Percentiles rank a stretch among this genome's conserved stretches.
Evolutionary conservation across 2,888 invertebrate species (phyloP).

Genomic region (Ichneumoninae sp.): DNA sequence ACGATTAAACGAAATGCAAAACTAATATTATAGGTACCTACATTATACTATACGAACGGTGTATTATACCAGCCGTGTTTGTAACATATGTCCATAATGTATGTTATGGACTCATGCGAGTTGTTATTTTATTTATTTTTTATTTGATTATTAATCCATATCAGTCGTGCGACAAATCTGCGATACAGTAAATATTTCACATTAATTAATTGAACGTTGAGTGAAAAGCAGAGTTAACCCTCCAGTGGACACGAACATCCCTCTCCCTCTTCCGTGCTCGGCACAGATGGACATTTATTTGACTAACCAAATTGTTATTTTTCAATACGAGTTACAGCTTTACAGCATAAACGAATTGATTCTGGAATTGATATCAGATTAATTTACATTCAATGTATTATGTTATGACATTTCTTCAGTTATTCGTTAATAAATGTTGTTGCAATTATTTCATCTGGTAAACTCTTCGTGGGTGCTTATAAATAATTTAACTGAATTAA

Average conservation of each 20-base stretch:
- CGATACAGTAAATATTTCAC: neutral
- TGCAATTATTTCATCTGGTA: neutral
- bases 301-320: slow-evolving; percentile 2
- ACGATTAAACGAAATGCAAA: slow-evolving; percentile 21
- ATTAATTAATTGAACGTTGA: neutral
- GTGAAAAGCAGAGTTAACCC: neutral
- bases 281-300: neutral
- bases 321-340: neutral
- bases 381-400: too few relatives aligned
- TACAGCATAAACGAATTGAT: neutral
- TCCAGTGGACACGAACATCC: neutral
- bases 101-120: neutral
- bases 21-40: slow-evolving; percentile 18
- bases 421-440: neutral
- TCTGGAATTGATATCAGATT: neutral
- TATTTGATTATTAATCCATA: slow-evolving; percentile 26
- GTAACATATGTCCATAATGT: slow-evolving; percentile 45
- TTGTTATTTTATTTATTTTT: slow-evolving; percentile 16
- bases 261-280: neutral
- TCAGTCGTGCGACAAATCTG: slow-evolving; percentile 16
- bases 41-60: slow-evolving; percentile 12
- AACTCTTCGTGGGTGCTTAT: neutral
- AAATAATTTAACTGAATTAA: neutral
- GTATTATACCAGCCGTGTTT: slow-evolving; percentile 31
- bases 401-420: neutral